Base-by-base conservation (phyloP, 2,797 vertebrate genomes). In the Coccyzus lansbergi region DNA sequence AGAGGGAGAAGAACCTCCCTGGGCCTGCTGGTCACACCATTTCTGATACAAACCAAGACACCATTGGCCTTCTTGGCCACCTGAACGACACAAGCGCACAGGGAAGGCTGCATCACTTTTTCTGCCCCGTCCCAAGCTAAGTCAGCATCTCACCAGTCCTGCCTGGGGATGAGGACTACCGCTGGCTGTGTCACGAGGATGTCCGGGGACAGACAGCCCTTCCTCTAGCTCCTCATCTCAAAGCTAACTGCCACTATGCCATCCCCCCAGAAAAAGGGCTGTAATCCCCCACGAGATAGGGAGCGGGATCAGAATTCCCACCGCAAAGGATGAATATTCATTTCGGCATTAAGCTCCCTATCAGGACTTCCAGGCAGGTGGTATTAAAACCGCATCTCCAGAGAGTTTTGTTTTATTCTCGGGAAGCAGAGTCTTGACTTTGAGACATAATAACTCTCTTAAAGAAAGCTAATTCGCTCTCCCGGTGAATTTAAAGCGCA, bases 381-480 rank as follows among this genome's bases (percentile, higher is more conserved):
- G 93, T 34, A 92, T 95, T 94, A 91, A 88, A 21, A 29, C 62
- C 3, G 2, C 53, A 48, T 91, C 96, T 88, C 92, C 17, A 14
- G 85, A 71, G 92, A 92, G 95, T 95, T 97, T 93, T 92, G 94
- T 83, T 93, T 94, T 94, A 95, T 94, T 93, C 92, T 96, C 44
- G 34, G 89, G 93, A 93, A 96, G 93, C 81, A 67, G 31, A 97
- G 96, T 97, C 95, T 53, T 81, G 94, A 83, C 91, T 94, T 56
- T 13, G 53, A 93, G 95, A 71, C 90, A 75, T 94, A 95, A 88
- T 90, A 89, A 87, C 91, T 94, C 94, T 88, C 92, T 94, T 78
- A 58, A 91, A 76, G 44, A 60, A 56, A 83, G 83, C 62, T 81
- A 29, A 91, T 90, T 93, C 38, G 13, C 72, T 71, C 84, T 42